Evolutionary conservation across 35 echinoderm and acorn worm species (phyloP).

Genomic region (Apostichopus californicus): DNA sequence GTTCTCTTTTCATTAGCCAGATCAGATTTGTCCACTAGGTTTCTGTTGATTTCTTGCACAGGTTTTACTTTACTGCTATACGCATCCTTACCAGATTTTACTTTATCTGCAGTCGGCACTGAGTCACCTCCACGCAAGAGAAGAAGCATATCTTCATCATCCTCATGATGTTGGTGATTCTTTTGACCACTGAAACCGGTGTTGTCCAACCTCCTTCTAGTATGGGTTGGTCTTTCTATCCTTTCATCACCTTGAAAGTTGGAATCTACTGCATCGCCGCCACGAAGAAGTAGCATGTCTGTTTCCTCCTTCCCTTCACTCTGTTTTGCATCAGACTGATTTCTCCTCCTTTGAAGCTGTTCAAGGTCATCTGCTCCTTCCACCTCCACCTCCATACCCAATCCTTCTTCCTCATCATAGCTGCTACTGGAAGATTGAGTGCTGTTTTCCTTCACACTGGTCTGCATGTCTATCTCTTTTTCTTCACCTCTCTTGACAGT

Average conservation of each 20-base stretch:
- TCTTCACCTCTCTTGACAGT: not conserved
- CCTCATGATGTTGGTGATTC: not conserved
- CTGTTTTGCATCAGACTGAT: not conserved
- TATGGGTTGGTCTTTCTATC: too few species aligned
- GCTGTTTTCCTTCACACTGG: not conserved
- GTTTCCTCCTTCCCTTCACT: not conserved
- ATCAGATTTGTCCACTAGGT: too few species aligned
- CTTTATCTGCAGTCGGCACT: not conserved
- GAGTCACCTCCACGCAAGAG: not conserved
- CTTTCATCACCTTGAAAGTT: too few species aligned
- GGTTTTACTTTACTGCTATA: too few species aligned
- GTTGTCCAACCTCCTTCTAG: too few species aligned
- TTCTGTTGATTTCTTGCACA: too few species aligned
- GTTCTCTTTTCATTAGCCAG: too few species aligned
- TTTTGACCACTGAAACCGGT: too few species aligned
- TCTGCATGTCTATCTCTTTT: not conserved
- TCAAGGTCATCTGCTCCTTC: not conserved
- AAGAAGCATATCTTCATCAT: not conserved
- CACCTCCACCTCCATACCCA: not conserved
- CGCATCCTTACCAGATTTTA: too few species aligned
- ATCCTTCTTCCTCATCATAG: not conserved
- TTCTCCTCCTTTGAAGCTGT: not conserved
- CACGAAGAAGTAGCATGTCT: not conserved
- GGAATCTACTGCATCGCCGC: not conserved
- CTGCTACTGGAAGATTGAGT: not conserved